A percentile compares a stretch with the other conserved stretches of the same genome.
These are phyloP conservation scores for Apis florea DNA, from an alignment of 1,140 invertebrate genomes.

Conservation along the genomic window DNA sequence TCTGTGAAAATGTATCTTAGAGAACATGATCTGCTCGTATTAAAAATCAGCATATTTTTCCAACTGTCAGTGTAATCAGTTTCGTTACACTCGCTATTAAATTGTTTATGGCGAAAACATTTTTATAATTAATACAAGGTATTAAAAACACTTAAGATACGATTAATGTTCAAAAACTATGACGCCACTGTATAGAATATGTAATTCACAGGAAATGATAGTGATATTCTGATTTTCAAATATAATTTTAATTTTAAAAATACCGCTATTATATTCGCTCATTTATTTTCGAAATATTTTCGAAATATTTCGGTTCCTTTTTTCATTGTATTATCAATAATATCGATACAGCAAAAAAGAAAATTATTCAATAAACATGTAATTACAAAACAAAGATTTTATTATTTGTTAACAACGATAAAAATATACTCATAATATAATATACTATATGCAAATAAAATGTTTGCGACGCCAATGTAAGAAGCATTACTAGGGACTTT, in stretches of 20 bases:
- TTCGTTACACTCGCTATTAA: slow-evolving; percentile 18
- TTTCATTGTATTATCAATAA: neutral
- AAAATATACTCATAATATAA: neutral
- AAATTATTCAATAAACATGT: slow-evolving; percentile 3
- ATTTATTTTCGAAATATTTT: slow-evolving; percentile 10
- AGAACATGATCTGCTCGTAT: neutral
- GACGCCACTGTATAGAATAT: slow-evolving; percentile 59
- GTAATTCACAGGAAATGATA: slow-evolving; percentile 56
- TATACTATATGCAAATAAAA: neutral
- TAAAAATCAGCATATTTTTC: slow-evolving; percentile 32
- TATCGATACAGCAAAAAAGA: neutral
- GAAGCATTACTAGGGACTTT: slow-evolving; percentile 41
- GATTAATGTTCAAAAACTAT: slow-evolving; percentile 41
- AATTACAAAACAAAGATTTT: slow-evolving; percentile 13
- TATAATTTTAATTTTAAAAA: slow-evolving; percentile 64
- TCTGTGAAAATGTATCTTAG: slow-evolving; percentile 2
- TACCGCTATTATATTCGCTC: neutral
- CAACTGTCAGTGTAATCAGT: slow-evolving; percentile 24
- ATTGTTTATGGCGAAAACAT: slow-evolving; percentile 7
- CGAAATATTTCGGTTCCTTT: neutral
- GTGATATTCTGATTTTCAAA: slow-evolving; percentile 59
- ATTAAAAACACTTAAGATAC: slow-evolving; percentile 37
- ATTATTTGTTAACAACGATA: slow-evolving; percentile 8
- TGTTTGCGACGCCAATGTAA: slow-evolving; percentile 20
- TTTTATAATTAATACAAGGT: slow-evolving; percentile 37